Evolutionary conservation across 30 jellyfish, hydroid and myxozoan genomes (phyloP), one percentile per base, ranked within the genome.

Genomic region (Clytia hemisphaerica): DNA sequence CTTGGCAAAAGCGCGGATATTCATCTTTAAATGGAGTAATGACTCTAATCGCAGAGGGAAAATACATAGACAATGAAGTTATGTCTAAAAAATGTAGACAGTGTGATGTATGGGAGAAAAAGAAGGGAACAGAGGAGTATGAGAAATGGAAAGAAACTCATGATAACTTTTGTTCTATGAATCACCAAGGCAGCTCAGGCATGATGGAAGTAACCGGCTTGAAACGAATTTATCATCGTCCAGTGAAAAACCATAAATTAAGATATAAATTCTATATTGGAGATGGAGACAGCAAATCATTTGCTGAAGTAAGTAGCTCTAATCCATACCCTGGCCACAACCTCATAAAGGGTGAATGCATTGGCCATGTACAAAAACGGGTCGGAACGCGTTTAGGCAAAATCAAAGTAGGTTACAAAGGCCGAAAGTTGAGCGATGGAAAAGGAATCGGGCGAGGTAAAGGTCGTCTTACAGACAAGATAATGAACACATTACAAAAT

Each of bases 361-460:
- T 66, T 22, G 91, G 83, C 34, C 91, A 77, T 70, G 83, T 77
- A 36, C 76, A 65, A 74, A 78, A 66, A 62, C 66, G 86, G 45
- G 71, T 78, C 61, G 87, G 93, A 69, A 42, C 80, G 16, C 33
- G 72, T 21, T 62, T 78, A 4, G 29, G 85, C 21, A 50, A 75
- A 9, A 18, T 67, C 58, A 51, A 55, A 45, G 54, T 34, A 21
- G 42, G 32, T 46, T 53, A 32, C 35, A 22, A 35, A 45, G 72
- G 66, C 4, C 12, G 45, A 47, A 67, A 66, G 72, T 36, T 67
- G 21, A 9, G 21, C 18, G 79, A 78, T 44, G 93, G 83, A 12
- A 65, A 65, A 64, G 27, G 71, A 2, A 68, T 78, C 45, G 76
- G 76, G 10, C 34, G 84, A 29, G 93, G 85, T 49, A 78, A 40